These are phyloP conservation scores for Drosophila sordidula DNA, from an alignment of 2,888 invertebrate species.

Conservation along the genomic window DNA sequence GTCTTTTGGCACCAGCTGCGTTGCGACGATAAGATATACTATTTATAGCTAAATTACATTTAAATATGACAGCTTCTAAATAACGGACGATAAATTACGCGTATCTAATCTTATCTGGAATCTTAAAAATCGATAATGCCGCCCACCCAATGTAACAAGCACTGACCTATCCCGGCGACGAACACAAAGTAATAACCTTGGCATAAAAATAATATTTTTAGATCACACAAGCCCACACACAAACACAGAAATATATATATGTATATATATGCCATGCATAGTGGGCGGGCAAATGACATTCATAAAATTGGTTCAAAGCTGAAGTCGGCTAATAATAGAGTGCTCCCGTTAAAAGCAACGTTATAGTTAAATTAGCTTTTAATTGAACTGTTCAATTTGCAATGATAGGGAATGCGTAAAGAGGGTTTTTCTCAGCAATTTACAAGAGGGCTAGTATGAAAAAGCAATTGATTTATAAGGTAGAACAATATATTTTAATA, in stretches of 20 bases:
- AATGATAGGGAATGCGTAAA: constrained; percentile 7
- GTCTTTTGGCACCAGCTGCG: constrained; percentile 30
- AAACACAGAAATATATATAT: neutral
- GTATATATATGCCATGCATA: neutral
- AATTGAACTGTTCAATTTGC: constrained; percentile 41
- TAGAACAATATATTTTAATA: too few species aligned
- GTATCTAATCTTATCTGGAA: constrained; percentile 47
- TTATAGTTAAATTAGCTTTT: constrained; percentile 41
- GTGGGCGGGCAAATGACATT: constrained; percentile 7
- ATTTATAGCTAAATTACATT: too few species aligned
- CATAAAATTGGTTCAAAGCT: constrained; percentile 17
- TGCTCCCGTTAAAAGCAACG: constrained; percentile 16
- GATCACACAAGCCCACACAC: neutral
- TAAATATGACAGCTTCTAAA: constrained; percentile 26
- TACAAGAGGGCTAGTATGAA: too few species aligned
- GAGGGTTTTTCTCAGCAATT: constrained; percentile 11
- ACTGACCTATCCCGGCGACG: constrained; percentile 48
- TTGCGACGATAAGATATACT: neutral
- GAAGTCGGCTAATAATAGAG: constrained; percentile 17
- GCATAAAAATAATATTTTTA: constrained; percentile 41
- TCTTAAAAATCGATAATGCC: constrained; percentile 38
- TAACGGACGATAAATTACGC: constrained; percentile 35
- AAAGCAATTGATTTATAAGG: too few species aligned
- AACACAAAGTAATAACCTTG: constrained; percentile 23
- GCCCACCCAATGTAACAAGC: constrained; percentile 1